phyloP scores from a whole-genome alignment of 2,888 invertebrate species.

The Tupiocoris notatus region DNA sequence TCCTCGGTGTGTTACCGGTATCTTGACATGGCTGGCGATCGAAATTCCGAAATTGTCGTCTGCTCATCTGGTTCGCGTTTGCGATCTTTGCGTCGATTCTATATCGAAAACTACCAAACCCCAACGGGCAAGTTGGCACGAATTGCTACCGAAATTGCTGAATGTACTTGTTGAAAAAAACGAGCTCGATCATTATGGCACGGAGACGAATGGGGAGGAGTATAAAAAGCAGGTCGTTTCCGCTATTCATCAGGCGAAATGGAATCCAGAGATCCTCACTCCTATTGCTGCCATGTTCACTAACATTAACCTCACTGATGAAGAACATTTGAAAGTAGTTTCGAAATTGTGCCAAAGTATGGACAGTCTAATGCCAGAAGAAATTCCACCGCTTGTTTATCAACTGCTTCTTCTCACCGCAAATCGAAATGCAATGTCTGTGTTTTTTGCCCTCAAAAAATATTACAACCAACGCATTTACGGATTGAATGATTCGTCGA shows the following conservation, averaged over 20 bases:
- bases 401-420: slow-evolving; percentile 64
- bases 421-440: slow-evolving; percentile 55
- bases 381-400: slow-evolving; percentile 66
- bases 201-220: slow-evolving; percentile 61
- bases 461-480: slow-evolving; percentile 55
- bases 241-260: slow-evolving; percentile 62
- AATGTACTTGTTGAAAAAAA: slow-evolving; percentile 59
- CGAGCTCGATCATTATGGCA: slow-evolving; percentile 60
- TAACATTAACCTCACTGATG: slow-evolving; percentile 61
- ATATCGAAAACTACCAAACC: slow-evolving; percentile 52
- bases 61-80: slow-evolving; percentile 59
- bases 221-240: slow-evolving; percentile 63
- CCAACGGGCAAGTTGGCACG: slow-evolving; percentile 59
- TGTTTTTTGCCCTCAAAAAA: slow-evolving; percentile 57
- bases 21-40: slow-evolving; percentile 58
- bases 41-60: slow-evolving; percentile 59
- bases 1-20: slow-evolving; percentile 55
- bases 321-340: slow-evolving; percentile 63
- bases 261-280: slow-evolving; percentile 63
- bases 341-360: slow-evolving; percentile 63
- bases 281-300: slow-evolving; percentile 67
- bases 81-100: slow-evolving; percentile 60
- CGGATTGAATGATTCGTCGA: slow-evolving; percentile 41
- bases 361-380: slow-evolving; percentile 61
- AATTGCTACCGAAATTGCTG: slow-evolving; percentile 64